A percentile compares a stretch with the other conserved stretches of the same genome.
These are phyloP conservation scores for Napeogenes sylphis DNA, from an alignment of 2,888 invertebrate species.

Conservation along the genomic window DNA sequence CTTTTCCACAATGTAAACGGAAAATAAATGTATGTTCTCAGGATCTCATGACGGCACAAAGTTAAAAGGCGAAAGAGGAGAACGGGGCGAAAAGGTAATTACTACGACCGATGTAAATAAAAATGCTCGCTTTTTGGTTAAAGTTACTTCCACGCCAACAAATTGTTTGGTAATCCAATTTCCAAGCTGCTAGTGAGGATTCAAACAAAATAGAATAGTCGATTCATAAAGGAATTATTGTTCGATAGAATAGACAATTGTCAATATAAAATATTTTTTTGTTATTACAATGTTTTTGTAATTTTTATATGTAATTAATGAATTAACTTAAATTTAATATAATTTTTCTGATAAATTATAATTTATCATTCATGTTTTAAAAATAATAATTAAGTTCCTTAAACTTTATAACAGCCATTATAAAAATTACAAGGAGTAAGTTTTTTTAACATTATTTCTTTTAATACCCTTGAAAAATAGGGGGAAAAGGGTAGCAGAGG, in stretches of 20 bases:
- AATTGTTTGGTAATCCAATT: conserved; percentile 23
- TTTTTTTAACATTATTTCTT: background rate
- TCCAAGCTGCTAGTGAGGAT: conserved; percentile 23
- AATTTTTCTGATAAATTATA: too few relatives aligned
- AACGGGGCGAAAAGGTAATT: conserved; percentile 69
- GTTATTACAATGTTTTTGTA: background rate
- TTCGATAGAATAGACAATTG: background rate
- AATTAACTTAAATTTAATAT: too few relatives aligned
- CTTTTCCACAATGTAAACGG: conserved; percentile 42
- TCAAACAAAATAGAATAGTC: conserved; percentile 23
- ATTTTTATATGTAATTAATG: too few relatives aligned
- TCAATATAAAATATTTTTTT: background rate
- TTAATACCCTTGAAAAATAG: conserved; percentile 34
- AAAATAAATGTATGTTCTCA: conserved; percentile 47
- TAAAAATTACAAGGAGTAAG: background rate
- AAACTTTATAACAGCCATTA: too few relatives aligned
- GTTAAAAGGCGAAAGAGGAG: conserved; percentile 52
- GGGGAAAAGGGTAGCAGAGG: conserved; percentile 83
- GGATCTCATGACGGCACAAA: conserved; percentile 47
- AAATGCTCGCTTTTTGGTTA: conserved; percentile 21
- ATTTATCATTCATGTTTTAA: too few relatives aligned
- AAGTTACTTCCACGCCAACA: conserved; percentile 21
- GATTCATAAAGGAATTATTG: conserved; percentile 18
- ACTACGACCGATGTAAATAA: conserved; percentile 32
- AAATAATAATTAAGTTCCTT: too few relatives aligned